A percentile compares a stretch with the other conserved stretches of the same genome.
phyloP scores from a whole-genome alignment of 2,888 invertebrate genomes.

The Papilio protenor region DNA sequence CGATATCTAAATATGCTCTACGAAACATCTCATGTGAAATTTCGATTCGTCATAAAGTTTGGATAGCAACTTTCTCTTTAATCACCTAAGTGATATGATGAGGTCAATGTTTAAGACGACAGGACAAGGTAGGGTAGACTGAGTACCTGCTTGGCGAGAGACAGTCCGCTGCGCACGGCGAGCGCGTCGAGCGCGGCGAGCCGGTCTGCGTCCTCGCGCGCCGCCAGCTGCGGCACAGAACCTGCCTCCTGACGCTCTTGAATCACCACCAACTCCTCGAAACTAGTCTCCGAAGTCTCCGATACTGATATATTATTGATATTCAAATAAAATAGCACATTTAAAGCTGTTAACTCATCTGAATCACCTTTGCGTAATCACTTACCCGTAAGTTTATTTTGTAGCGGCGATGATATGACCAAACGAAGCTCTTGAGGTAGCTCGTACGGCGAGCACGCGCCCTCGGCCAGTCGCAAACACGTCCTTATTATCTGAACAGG shows the following conservation, averaged over 20 bases:
- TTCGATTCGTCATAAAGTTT: background rate
- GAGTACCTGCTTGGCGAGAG: slow-evolving; percentile 75
- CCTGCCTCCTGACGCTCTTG: slow-evolving; percentile 72
- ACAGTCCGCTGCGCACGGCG: slow-evolving; percentile 69
- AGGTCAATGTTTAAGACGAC: background rate
- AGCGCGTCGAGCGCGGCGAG: slow-evolving; percentile 75
- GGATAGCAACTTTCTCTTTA: background rate
- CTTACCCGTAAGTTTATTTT: slow-evolving; percentile 72
- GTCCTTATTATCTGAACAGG: slow-evolving; percentile 85
- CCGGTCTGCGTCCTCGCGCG: slow-evolving; percentile 75
- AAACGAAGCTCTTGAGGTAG: slow-evolving; percentile 86
- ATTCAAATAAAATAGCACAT: background rate
- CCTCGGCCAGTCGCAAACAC: slow-evolving; percentile 87
- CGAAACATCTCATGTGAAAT: too few species aligned
- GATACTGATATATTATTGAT: slow-evolving; percentile 60
- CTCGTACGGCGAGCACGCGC: slow-evolving; percentile 85
- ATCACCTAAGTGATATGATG: background rate
- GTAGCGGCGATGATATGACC: slow-evolving; percentile 76
- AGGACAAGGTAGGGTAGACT: background rate
- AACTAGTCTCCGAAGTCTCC: slow-evolving; percentile 76
- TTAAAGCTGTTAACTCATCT: background rate
- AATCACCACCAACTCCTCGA: slow-evolving; percentile 78
- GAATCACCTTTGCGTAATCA: slow-evolving; percentile 13
- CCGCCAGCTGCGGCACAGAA: slow-evolving; percentile 65
- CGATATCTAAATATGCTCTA: too few species aligned